Evolutionary conservation across 2,113 vertebrate genomes (phyloP), one percentile per base, ranked within the genome.

Genomic region (Tiliqua scincoides): DNA sequence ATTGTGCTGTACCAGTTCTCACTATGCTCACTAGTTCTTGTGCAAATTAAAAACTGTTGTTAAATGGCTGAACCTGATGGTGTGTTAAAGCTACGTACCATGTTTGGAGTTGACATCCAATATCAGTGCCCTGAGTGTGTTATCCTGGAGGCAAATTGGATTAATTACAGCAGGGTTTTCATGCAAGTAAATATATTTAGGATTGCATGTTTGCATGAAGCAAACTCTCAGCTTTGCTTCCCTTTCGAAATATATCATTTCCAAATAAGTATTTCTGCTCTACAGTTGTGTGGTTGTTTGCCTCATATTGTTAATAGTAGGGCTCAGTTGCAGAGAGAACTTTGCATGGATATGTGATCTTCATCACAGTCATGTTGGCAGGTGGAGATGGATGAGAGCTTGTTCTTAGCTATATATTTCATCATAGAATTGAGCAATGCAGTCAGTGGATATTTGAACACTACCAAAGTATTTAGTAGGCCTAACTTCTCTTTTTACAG

Each of bases 401-500:
- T 4, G 20, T 40, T 27, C 17, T 21, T 37, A 43, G 48, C 6
- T 23, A 10, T 0, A 21, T 1, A 17, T n/a, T 23, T 30, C 3
- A 20, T 54, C 30, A 27, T 15, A 4, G 6, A 10, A 0, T 30
- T 4, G 4, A 27, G 43, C 43, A 9, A 20, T 17, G 25, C 32
- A 30, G 30, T 3, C n/a, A 21, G 14, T 12, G 18, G 78, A 65
- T 3, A 3, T 43, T 30, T 32, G 27, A 40, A 17, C 18, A 17
- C 27, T 6, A 15, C 27, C 10, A n/a, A 32, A 0, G 17, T 15
- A 11, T 37, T 75, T 79, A 1, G 86, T 88, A 83, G 62, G 8
- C 1, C 23, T 77, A 3, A 18, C 86, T 80, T 94, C 80, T 2
- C 85, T 67, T 90, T 92, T 87, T 85, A 48, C 89, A 99, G 98